Evolutionary conservation across 1,140 invertebrate species (phyloP), one percentile per base, ranked within the genome.

Genomic region (Euura lappo): DNA sequence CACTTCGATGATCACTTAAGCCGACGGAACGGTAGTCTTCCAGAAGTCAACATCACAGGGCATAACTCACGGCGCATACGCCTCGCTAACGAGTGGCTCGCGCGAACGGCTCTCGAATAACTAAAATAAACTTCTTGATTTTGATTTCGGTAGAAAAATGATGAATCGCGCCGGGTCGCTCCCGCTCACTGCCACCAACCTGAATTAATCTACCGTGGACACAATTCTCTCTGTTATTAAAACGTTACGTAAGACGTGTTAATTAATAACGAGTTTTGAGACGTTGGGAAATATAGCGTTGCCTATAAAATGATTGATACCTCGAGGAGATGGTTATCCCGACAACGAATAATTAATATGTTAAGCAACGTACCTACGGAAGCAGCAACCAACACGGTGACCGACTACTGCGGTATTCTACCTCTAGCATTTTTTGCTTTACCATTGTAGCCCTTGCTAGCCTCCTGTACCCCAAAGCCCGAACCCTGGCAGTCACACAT

Each of bases 271-370:
- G 51, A 60, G 51, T 60, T 60, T 60, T 3, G 0, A 6, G 13
- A 8, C 8, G 51, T 60, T 8, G 51, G 51, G 13, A 60, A 60
- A 11, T 3, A 11, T 8, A 11, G 13, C 51, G 51, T 60, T n/a
- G 8, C 51, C 51, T 60, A 60, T 60, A 60, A 60, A 60, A 60
- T 60, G 51, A 60, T 60, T 60, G 51, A 60, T 60, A 60, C 51
- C 51, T 60, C 51, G 51, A 60, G 3, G 10, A 60, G 51, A 60
- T 60, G 51, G 51, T 60, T 60, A 60, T 6, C 51, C 51, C 51
- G 51, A 60, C 51, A 60, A 6, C 51, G 51, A 60, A 60, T 60
- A 60, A 60, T 60, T 60, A 60, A 60, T 5, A 60, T 60, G 51
- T 11, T 6, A 3, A 60, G 47, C 47, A 51, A 7, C 47, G 47